Evolutionary conservation across 2,113 vertebrate species (phyloP).

Genomic region (Myiagra hebetior): DNA sequence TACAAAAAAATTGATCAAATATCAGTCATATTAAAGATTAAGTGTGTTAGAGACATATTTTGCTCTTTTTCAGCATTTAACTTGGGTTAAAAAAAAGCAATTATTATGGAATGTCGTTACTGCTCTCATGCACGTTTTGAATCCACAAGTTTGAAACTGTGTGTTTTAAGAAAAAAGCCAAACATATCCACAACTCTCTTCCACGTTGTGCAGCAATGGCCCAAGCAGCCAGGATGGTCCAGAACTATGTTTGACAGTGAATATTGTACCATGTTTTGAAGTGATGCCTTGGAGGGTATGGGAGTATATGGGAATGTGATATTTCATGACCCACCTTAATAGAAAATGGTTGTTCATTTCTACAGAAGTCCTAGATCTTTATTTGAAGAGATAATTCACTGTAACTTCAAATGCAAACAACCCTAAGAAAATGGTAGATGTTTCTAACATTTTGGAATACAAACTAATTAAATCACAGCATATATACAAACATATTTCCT

Average conservation of each 20-base stretch:
- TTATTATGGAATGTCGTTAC: not conserved
- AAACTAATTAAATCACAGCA: constrained; percentile 1
- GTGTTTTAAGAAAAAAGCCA: not conserved
- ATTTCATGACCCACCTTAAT: not conserved
- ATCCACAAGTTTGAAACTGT: not conserved
- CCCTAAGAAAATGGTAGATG: not conserved
- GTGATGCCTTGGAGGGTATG: not conserved
- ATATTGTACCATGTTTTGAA: not conserved
- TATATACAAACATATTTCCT: constrained; percentile 10
- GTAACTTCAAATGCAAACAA: not conserved
- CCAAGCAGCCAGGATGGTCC: not conserved
- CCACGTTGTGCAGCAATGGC: not conserved
- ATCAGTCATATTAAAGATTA: not conserved
- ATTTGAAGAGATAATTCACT: not conserved
- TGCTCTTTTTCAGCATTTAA: not conserved
- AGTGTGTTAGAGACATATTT: not conserved
- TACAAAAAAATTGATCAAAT: not conserved
- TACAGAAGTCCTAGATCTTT: not conserved
- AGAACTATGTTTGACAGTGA: not conserved
- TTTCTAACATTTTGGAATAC: not conserved
- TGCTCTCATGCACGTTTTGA: not conserved
- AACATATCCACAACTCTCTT: not conserved
- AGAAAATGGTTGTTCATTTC: constrained; percentile 27
- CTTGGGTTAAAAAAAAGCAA: not conserved
- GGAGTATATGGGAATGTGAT: not conserved